These are phyloP conservation scores for Poeciliopsis infans DNA, from an alignment of 2,797 vertebrate genomes.

Conservation along the genomic window DNA sequence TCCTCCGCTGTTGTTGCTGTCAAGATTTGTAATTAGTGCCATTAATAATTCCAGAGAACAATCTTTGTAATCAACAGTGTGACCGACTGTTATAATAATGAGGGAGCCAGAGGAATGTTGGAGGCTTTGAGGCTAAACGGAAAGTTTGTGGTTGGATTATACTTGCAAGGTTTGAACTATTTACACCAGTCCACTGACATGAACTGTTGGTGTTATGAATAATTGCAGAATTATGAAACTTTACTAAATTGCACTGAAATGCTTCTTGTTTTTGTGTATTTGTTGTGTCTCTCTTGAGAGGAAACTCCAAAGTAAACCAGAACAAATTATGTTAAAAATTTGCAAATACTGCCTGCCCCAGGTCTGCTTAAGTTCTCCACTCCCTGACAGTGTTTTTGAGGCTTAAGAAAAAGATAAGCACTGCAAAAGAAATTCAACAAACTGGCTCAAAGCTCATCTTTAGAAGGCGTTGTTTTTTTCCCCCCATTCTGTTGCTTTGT, in stretches of 20 bases:
- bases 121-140: conserved; percentile 19
- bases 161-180: conserved; percentile 19
- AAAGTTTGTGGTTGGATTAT: conserved; percentile 31
- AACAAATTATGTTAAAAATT: conserved; percentile 53
- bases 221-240: conserved; percentile 32
- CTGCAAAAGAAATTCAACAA: conserved; percentile 34
- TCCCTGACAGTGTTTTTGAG: conserved; percentile 42
- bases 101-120: conserved; percentile 26
- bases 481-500: conserved; percentile 50
- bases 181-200: neutral
- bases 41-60: conserved; percentile 34
- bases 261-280: conserved; percentile 39
- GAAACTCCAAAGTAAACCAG: conserved; percentile 42
- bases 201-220: neutral
- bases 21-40: conserved; percentile 45
- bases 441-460: conserved; percentile 60
- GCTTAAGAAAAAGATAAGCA: conserved; percentile 45
- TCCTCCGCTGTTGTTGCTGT: conserved; percentile 37
- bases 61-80: conserved; percentile 28
- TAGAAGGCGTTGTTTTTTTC: conserved; percentile 50
- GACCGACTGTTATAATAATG: conserved; percentile 12
- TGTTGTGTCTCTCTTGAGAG: conserved; percentile 28
- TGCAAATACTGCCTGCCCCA: conserved; percentile 43
- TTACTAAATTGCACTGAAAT: conserved; percentile 32
- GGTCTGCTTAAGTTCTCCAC: conserved; percentile 44